A percentile compares a stretch with the other conserved stretches of the same genome.
Evolutionary conservation across 2,113 vertebrate genomes (phyloP).

Genomic region (Cochlearius cochlearius): DNA sequence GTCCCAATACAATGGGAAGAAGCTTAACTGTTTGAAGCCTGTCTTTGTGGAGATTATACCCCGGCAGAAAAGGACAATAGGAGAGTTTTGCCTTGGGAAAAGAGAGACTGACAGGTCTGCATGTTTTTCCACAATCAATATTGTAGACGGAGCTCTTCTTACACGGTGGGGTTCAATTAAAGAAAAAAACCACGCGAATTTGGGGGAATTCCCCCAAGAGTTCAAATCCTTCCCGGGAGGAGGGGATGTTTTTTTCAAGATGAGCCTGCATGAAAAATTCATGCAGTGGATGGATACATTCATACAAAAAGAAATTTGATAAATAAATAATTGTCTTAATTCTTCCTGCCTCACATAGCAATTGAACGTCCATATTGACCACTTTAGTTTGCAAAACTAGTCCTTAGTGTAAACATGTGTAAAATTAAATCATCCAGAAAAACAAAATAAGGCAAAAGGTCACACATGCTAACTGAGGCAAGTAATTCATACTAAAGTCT

Average conservation of each 20-base stretch:
- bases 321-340: conserved; percentile 71
- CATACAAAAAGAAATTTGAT: conserved; percentile 50
- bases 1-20: conserved; percentile 26
- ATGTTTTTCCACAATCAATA: conserved; percentile 68
- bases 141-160: conserved; percentile 65
- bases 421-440: conserved; percentile 68
- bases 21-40: conserved; percentile 65
- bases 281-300: conserved; percentile 60
- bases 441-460: conserved; percentile 64
- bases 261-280: conserved; percentile 71
- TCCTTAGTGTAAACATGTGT: conserved; percentile 57
- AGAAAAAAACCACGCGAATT: conserved; percentile 65
- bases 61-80: conserved; percentile 33
- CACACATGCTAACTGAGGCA: conserved; percentile 22
- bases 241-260: conserved; percentile 61
- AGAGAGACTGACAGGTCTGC: conserved; percentile 63
- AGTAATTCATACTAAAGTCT: conserved; percentile 9
- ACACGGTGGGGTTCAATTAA: conserved; percentile 62
- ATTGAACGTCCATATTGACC: conserved; percentile 46
- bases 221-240: conserved; percentile 68
- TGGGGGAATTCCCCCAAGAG: conserved; percentile 69
- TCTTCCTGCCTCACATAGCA: conserved; percentile 52
- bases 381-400: conserved; percentile 55
- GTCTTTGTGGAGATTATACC: conserved; percentile 59
- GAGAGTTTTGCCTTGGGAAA: conserved; percentile 51